Evolutionary conservation across 2,888 invertebrate genomes (phyloP), one percentile per base, ranked within the genome.

Genomic region (Lepas anatifera): DNA sequence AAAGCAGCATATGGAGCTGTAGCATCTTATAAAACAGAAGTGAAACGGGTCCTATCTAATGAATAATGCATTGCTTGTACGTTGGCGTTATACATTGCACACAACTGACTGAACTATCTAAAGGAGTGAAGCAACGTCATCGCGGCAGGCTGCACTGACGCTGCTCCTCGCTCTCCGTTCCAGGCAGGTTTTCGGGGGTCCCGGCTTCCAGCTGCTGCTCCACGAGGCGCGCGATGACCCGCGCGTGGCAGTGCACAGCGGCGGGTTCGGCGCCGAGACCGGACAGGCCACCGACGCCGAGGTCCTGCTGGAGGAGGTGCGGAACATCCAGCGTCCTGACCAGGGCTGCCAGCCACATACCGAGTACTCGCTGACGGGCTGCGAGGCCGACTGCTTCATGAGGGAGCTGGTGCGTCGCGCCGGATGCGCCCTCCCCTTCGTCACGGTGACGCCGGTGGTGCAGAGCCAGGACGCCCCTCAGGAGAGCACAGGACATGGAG

Each of bases 171-270:
- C n/a, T n/a, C n/a, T n/a, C n/a, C n/a, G n/a, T n/a, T n/a, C n/a
- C 58, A 58, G 58, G 35, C 58, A 58, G 35, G 58, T 58, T 32
- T 35, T 58, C 2, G 58, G 58, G 32, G 3, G 32, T 7, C 35
- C 58, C 4, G 58, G 58, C 22, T 58, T 58, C 58, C 58, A 58
- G 35, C 58, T 58, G 32, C 58, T 58, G 32, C 35, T 58, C 32
- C 58, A 58, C 35, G 58, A 58, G 58, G 32, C 58, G 18, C 58
- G 58, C 32, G 58, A 58, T 35, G 58, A 58, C 58, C 58, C 58
- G 58, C 58, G 58, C 18, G 13, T 58, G 58, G 35, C 58, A 6
- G 58, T 58, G 22, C 35, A 58, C 35, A 22, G 32, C 10, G 18
- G 58, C 32, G 58, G 58, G 32, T 58, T 58, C 35, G 7, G 13